These are phyloP conservation scores for Gallinago jamesoni DNA, from an alignment of 2,113 vertebrate species.

Conservation along the genomic window DNA sequence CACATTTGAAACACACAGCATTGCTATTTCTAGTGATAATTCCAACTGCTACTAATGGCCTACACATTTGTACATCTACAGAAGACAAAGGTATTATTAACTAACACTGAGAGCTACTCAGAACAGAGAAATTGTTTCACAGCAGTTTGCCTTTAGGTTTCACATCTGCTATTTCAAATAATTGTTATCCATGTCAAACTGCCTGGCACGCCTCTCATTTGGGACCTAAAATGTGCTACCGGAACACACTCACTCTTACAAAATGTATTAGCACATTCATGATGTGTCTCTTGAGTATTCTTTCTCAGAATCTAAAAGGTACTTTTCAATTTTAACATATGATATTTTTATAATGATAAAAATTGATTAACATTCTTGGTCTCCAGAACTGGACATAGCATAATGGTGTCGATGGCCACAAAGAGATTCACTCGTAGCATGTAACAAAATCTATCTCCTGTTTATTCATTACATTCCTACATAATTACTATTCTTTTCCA, in stretches of 20 bases:
- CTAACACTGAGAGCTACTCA: not conserved
- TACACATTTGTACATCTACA: not conserved
- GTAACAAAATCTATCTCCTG: not conserved
- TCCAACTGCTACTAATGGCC: not conserved
- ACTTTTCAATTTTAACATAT: not conserved
- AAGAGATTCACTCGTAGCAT: not conserved
- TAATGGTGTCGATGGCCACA: not conserved
- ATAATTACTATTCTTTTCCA: not conserved
- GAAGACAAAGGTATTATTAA: not conserved
- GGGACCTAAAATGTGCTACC: not conserved
- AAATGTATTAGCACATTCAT: constrained; percentile 16
- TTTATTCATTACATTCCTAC: not conserved
- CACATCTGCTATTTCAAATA: not conserved
- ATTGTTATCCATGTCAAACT: not conserved
- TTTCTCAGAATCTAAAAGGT: not conserved
- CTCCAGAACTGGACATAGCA: not conserved
- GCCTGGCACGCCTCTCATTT: not conserved
- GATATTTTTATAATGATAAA: not conserved
- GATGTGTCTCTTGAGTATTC: not conserved
- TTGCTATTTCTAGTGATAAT: not conserved
- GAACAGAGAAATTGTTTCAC: not conserved
- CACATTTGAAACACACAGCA: not conserved
- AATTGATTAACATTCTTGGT: constrained; percentile 2
- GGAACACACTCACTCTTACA: constrained; percentile 13
- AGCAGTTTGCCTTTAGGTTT: not conserved